A percentile compares a stretch with the other conserved stretches of the same genome.
Evolutionary conservation across 2,888 invertebrate species (phyloP).

Genomic region (Tineola bisselliella): DNA sequence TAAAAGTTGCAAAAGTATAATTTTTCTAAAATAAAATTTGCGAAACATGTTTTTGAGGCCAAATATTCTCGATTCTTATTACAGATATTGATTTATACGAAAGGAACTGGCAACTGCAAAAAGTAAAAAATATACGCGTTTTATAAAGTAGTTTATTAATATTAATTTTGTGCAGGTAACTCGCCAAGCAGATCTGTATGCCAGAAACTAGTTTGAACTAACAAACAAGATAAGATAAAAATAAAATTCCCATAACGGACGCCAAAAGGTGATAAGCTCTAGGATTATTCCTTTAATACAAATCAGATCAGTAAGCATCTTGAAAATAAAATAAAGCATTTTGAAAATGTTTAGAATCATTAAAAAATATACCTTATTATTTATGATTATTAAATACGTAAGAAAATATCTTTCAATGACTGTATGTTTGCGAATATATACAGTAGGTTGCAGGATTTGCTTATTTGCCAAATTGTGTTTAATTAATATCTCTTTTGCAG

Average conservation of each 20-base stretch:
- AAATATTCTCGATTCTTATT: background rate
- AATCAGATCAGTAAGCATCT: no score
- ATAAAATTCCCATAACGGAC: conserved; percentile 7
- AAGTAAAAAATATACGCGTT: background rate
- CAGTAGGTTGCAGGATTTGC: no score
- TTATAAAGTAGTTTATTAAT: background rate
- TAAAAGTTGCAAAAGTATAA: no score
- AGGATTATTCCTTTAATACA: background rate
- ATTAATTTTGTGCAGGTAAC: conserved; percentile 1
- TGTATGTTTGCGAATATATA: no score
- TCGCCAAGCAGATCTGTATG: background rate
- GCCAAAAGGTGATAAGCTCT: background rate
- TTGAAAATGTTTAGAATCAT: no score
- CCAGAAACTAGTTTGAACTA: background rate
- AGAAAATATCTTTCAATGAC: no score
- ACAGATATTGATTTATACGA: background rate
- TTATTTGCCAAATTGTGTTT: no score
- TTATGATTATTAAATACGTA: no score
- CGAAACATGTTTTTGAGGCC: background rate
- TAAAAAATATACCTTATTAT: no score
- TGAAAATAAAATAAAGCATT: no score
- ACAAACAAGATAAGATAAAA: conserved; percentile 12
- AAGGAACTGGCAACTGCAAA: background rate
- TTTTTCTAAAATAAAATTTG: no score
- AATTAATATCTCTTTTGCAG: no score